Evolutionary conservation across 2,888 invertebrate species (phyloP).

Genomic region (Pemphredon lugubris): DNA sequence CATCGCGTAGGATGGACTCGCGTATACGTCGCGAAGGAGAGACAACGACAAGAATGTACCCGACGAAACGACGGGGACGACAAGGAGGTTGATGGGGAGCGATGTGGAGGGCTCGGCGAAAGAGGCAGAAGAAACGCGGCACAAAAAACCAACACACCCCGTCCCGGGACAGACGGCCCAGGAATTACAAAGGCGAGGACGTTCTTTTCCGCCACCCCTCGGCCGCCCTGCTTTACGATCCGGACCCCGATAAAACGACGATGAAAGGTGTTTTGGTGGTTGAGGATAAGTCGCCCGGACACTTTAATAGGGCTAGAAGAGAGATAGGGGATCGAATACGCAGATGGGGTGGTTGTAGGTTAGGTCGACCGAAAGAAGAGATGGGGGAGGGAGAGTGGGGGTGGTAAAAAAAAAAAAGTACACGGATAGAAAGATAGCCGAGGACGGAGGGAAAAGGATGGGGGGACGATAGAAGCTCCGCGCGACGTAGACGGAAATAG

Average conservation of each 20-base stretch:
- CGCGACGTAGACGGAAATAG: no score
- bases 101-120: no score
- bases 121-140: neutral
- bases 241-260: constrained; percentile 20
- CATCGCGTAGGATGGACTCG: neutral
- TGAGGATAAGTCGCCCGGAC: constrained; percentile 3
- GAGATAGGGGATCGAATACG: constrained; percentile 5
- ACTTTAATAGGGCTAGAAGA: constrained; percentile 14
- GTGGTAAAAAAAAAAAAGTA: no score
- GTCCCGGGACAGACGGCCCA: neutral
- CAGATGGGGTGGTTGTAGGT: neutral
- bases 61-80: no score
- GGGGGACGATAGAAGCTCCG: no score
- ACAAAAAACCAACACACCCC: neutral
- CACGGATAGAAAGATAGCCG: no score
- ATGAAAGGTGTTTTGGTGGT: constrained; percentile 13
- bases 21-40: no score
- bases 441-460: no score
- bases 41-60: neutral
- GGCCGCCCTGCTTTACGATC: neutral
- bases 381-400: no score
- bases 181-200: constrained; percentile 25
- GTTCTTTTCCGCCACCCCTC: no score
- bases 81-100: neutral
- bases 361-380: constrained; percentile 6